Base-by-base conservation (phyloP, 2,113 vertebrate species). In the Oreochromis spilurus region DNA sequence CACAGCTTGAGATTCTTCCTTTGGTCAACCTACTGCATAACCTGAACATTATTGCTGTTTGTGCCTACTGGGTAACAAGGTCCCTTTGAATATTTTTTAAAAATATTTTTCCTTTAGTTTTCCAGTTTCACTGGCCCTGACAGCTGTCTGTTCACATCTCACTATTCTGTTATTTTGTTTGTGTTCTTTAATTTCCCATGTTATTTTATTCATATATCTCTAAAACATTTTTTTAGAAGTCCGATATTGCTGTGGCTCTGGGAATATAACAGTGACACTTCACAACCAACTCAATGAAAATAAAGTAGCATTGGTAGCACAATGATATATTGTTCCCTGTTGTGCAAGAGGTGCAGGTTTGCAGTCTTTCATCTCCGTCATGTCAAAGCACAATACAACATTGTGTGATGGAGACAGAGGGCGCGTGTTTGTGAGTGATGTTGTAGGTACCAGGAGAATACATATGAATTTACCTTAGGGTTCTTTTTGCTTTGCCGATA, bases 1-100 rank as follows among this genome's bases (percentile, higher is more conserved):
- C 82, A 65, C 84, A 94, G 86, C 81, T 67, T 89, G 84, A 84
- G 72, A 79, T 87, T 79, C 60, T 72, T 84, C 54, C 31, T 87
- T 88, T 77, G 50, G 75, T 80, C 5, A 14, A 77, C 60, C 50
- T 29, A 14, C 62, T 58, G 36, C 75, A 82, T 45, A 65, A 79
- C 81, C 10, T 79, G 54, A 79, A 52, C 5, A 80, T 82, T 55
- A 82, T 34, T 57, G 45, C 43, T 48, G 24, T 48, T 75, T 26
- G 5, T 75, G 9, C 16, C 60, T 60, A 21, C 31, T 81, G 24
- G 67, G 40, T 1, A 29, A 19, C 24, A 29, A 29, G 40, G 21
- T 48, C 21, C 67, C 24, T 50, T 31, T 75, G 43, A 50, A 77
- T 29, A 31, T 10, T 50, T 43, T 43, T 70, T 3, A 7, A 48